A percentile compares a stretch with the other conserved stretches of the same genome.
phyloP scores from a whole-genome alignment of 2,797 vertebrate genomes.

The Diplodus puntazzo region DNA sequence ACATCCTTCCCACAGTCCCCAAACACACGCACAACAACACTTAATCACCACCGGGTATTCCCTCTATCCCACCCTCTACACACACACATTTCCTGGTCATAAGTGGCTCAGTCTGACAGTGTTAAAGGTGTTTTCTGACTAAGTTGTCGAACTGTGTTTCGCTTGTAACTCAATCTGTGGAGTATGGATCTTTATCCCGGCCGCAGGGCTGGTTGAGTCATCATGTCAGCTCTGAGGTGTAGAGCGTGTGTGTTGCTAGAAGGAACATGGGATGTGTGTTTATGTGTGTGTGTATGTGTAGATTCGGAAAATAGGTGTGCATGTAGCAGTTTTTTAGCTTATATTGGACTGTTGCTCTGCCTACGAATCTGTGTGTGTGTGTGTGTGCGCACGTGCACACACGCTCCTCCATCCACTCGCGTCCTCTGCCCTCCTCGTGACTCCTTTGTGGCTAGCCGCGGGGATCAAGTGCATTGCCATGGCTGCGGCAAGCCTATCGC shows the following conservation, averaged over 20 bases:
- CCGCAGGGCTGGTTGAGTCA: slow-evolving; percentile 44
- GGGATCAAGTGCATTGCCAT: slow-evolving; percentile 78
- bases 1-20: slow-evolving; percentile 60
- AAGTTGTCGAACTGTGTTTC: slow-evolving; percentile 50
- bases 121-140: slow-evolving; percentile 39
- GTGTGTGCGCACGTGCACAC: not conserved
- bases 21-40: slow-evolving; percentile 26
- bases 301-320: not conserved
- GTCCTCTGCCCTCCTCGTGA: slow-evolving; percentile 47
- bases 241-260: slow-evolving; percentile 21
- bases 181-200: slow-evolving; percentile 41
- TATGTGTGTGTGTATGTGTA: not conserved
- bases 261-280: not conserved
- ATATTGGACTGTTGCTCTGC: too few species aligned
- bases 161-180: slow-evolving; percentile 60
- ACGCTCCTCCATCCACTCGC: slow-evolving; percentile 11
- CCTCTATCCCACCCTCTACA: slow-evolving; percentile 6
- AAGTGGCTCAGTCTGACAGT: slow-evolving; percentile 45
- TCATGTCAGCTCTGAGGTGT: slow-evolving; percentile 61
- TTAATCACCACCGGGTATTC: slow-evolving; percentile 15
- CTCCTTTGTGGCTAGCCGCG: slow-evolving; percentile 63
- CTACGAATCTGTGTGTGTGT: not conserved
- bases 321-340: too few species aligned
- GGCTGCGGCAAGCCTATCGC: slow-evolving; percentile 60
- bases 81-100: slow-evolving; percentile 34